A percentile compares a stretch with the other conserved stretches of the same genome.
Conservation (phyloP, 2,797 vertebrate species). For the Coilia nasus region DNA sequence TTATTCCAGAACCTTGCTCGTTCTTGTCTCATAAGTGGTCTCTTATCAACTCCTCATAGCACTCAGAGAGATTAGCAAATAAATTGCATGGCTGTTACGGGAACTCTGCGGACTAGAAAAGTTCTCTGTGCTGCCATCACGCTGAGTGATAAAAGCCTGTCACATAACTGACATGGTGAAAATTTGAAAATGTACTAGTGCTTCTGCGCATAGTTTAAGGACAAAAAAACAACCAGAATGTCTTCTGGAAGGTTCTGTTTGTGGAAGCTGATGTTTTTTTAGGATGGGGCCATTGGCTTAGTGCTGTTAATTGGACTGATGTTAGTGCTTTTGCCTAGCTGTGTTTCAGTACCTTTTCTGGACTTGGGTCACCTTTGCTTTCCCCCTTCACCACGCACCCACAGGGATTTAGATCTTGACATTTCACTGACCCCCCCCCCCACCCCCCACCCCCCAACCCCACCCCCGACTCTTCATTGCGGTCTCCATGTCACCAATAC, state of each 20-base stretch:
- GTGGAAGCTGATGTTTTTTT: slow-evolving; percentile 22
- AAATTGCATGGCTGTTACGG: neutral
- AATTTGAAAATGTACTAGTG: neutral
- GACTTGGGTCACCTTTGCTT: slow-evolving; percentile 43
- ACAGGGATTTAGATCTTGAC: slow-evolving; percentile 36
- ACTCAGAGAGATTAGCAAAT: neutral
- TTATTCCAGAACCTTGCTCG: neutral
- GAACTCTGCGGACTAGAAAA: neutral
- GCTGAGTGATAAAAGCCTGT: neutral
- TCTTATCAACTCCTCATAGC: neutral
- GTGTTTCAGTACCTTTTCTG: neutral
- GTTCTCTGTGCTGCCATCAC: neutral
- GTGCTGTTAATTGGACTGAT: slow-evolving; percentile 43
- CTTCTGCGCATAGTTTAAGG: neutral
- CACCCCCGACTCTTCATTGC: neutral
- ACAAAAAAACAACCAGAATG: neutral
- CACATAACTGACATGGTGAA: neutral
- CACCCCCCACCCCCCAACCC: neutral
- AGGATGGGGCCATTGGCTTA: slow-evolving; percentile 31
- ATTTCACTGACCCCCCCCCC: slow-evolving; percentile 26
- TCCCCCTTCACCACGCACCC: neutral
- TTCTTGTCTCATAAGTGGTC: neutral
- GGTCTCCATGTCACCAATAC: neutral
- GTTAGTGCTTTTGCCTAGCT: neutral
- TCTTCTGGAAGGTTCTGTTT: neutral